Evolutionary conservation across 2,888 invertebrate species (phyloP), one percentile per base, ranked within the genome.

Genomic region (Diabrotica balteata): DNA sequence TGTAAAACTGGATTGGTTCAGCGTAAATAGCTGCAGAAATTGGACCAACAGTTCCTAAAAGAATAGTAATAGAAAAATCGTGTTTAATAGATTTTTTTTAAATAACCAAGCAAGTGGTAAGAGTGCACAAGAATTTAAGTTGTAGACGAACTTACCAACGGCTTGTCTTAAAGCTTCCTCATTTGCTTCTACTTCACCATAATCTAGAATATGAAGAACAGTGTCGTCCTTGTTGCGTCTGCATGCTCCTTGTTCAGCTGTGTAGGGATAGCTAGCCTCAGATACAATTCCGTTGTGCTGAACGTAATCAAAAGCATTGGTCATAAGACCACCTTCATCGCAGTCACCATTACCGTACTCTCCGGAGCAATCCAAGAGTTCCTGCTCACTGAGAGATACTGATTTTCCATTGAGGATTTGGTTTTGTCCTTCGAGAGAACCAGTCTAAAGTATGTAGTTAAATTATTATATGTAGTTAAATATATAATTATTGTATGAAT

Each of bases 231-330:
- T 7, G 17, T 22, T 46, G 43, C 49, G 32, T 42, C 7, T 4
- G 59, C 78, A 77, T 9, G 43, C 10, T 11, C 63, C 60, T 17
- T 73, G 66, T 17, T 4, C 52, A 1, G 53, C 70, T 68, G 71
- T 69, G 66, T 88, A 89, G 10, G 88, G 88, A 74, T 89, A 89
- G 0, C 84, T 79, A 2, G 73, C 75, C 59, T 74, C 88, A 2
- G 86, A 86, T 75, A 88, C 86, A 61, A 89, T 85, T 17, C 89
- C 89, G 76, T 86, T 85, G 22, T 80, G 78, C 61, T 80, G 79
- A 43, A 86, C 78, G 77, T 86, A 86, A 75, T 85, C 72, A 76
- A 85, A 86, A 42, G 85, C 85, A 10, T 80, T 77, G 69, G 85
- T 84, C 86, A 86, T 85, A 42, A 84, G 74, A 49, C 87, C 88